phyloP scores from a whole-genome alignment of 1,140 invertebrate genomes.

The Stegodyphus mimosarum region DNA sequence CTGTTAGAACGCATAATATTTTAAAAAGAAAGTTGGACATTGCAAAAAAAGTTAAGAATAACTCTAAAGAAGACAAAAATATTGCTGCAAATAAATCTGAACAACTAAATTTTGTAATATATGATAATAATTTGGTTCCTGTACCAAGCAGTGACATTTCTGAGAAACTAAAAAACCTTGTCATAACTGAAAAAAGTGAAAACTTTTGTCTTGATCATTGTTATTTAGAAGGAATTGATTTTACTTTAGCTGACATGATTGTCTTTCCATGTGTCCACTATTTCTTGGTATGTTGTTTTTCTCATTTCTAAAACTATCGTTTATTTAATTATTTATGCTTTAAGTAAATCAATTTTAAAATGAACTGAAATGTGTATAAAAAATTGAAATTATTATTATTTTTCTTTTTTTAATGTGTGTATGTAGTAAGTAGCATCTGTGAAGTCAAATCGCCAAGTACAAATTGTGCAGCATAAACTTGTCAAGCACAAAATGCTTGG shows the following conservation, averaged over 20 bases:
- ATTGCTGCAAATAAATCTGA: background rate
- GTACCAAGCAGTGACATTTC: conserved; percentile 53
- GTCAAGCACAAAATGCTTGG: no score
- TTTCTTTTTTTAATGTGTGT: no score
- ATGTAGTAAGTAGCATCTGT: no score
- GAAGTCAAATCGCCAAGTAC: no score
- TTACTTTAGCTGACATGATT: conserved; percentile 87
- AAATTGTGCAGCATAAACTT: no score
- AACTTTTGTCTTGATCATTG: conserved; percentile 34
- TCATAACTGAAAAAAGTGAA: conserved; percentile 40
- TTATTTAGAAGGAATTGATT: conserved; percentile 79
- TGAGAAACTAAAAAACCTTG: conserved; percentile 29
- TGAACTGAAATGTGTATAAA: no score
- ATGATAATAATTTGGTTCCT: conserved; percentile 23
- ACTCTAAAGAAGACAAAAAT: background rate
- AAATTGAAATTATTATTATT: no score
- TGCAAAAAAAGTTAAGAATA: conserved; percentile 63
- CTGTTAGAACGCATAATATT: conserved; percentile 87
- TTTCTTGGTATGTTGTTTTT: conserved; percentile 71
- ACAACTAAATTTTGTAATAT: conserved; percentile 42
- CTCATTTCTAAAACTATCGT: no score
- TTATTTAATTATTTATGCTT: no score
- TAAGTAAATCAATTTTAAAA: no score
- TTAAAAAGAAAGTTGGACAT: conserved; percentile 78
- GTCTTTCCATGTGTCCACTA: conserved; percentile 79